phyloP scores from a whole-genome alignment of 2,888 invertebrate genomes.

The Eristalinus aeneus region DNA sequence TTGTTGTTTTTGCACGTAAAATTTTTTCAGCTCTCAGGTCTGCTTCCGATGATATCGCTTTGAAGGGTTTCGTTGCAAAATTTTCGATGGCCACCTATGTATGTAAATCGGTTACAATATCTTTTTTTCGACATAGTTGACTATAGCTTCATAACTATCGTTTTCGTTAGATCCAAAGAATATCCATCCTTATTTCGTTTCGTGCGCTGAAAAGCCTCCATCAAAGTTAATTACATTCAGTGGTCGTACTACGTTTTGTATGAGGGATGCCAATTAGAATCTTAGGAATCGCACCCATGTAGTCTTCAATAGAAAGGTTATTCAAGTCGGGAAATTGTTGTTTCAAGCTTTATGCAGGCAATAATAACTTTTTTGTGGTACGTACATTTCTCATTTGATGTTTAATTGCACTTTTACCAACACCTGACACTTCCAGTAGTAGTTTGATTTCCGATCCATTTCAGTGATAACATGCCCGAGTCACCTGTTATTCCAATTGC shows the following conservation, averaged over 20 bases:
- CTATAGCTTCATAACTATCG: neutral
- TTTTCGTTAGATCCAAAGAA: conserved; percentile 15
- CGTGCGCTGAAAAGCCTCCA: neutral
- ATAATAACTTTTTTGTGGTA: neutral
- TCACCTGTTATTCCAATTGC: conserved; percentile 11
- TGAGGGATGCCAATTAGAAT: conserved; percentile 31
- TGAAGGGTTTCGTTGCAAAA: neutral
- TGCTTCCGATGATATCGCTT: neutral
- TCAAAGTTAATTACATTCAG: neutral
- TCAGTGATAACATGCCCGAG: too few relatives aligned
- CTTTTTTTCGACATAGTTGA: conserved; percentile 3
- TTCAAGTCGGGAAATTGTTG: neutral
- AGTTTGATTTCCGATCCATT: neutral
- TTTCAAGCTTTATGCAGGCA: neutral
- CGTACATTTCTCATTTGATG: conserved; percentile 19
- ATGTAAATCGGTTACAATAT: too few relatives aligned
- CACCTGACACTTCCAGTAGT: neutral
- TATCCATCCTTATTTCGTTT: conserved; percentile 7
- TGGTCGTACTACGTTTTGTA: neutral
- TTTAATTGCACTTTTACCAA: neutral
- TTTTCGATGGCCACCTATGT: conserved; percentile 5
- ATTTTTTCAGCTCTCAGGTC: conserved; percentile 8
- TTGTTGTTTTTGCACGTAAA: conserved; percentile 1
- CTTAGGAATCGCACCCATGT: neutral
- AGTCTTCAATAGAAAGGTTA: neutral